Percentiles rank a stretch among this genome's conserved stretches.
Evolutionary conservation across 2,797 vertebrate genomes (phyloP).

Genomic region (Lithobates pipiens): DNA sequence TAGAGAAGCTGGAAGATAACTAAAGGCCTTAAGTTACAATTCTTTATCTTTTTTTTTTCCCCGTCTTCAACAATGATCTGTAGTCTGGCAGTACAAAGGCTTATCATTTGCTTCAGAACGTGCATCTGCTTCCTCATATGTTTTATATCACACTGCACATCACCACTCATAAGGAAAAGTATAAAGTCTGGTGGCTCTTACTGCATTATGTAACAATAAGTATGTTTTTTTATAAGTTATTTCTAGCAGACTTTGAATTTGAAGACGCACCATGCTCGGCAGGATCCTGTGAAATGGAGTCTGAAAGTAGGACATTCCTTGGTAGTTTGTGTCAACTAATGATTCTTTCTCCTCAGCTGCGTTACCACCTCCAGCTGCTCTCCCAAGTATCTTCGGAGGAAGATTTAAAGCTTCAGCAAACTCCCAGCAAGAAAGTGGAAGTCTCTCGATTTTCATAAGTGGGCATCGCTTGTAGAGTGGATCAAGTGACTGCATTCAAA

Average conservation of each 20-base stretch:
- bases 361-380: slow-evolving; percentile 28
- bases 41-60: not conserved
- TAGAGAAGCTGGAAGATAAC: not conserved
- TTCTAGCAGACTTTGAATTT: slow-evolving; percentile 33
- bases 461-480: slow-evolving; percentile 10
- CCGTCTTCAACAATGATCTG: not conserved
- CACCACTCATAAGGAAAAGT: not conserved
- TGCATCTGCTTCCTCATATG: slow-evolving; percentile 4
- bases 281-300: slow-evolving; percentile 20
- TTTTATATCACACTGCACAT: slow-evolving; percentile 18
- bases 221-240: slow-evolving; percentile 26
- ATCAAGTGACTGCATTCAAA: slow-evolving; percentile 47
- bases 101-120: slow-evolving; percentile 17
- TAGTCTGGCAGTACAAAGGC: slow-evolving; percentile 8
- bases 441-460: slow-evolving; percentile 32
- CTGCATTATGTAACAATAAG: slow-evolving; percentile 14
- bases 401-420: slow-evolving; percentile 31
- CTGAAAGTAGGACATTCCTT: slow-evolving; percentile 22
- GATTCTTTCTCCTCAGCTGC: slow-evolving; percentile 5
- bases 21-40: not conserved
- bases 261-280: slow-evolving; percentile 6
- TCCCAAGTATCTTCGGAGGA: slow-evolving; percentile 9
- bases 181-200: not conserved
- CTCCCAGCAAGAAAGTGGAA: slow-evolving; percentile 4
- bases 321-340: slow-evolving; percentile 36